Base-by-base conservation (phyloP, 2,797 vertebrate species). In the Moxostoma hubbsi region DNA sequence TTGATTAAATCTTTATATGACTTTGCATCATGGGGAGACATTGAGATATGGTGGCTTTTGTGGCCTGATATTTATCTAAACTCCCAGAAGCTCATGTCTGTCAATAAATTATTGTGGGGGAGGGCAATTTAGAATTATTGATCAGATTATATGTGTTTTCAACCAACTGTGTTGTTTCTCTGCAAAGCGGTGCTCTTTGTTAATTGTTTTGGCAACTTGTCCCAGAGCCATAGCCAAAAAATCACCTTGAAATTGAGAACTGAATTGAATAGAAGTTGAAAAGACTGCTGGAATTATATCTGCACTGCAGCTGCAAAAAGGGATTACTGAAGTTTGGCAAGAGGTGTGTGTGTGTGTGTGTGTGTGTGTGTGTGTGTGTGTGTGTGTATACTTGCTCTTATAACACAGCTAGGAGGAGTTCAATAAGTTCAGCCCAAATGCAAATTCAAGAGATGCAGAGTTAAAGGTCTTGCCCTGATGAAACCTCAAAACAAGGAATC, bases 181-280 rank as follows among this genome's bases (percentile, higher is more conserved):
- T 65, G 81, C 89, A 85, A 90, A 93, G 85, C 85, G 77, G 50
- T 47, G 70, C 36, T 86, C 88, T 88, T 88, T 88, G 86, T 87
- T 92, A 93, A 93, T 92, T 92, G 87, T 87, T 85, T 91, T 93
- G 93, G 91, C 91, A 89, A 84, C 57, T 16, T 82, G 84, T 77
- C 81, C 81, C 87, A 85, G 88, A 82, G 83, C 83, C 87, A 74
- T 81, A 87, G 91, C 92, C 91, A 92, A 90, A 90, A 93, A 75
- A 91, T 89, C 90, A 93, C 91, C 92, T 93, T 93, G 93, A 93
- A 93, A 93, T 93, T 92, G 90, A 92, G 93, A 93, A 92, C 89
- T 92, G 91, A 92, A 92, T 91, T 92, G 90, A 92, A 92, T 92
- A 92, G 90, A 87, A 90, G 90, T 85, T 88, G 89, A 92, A 92